Percentiles rank a stretch among this genome's conserved stretches.
These are phyloP conservation scores for Mormyrus lacerda DNA, from an alignment of 2,113 vertebrate species.

Conservation along the genomic window DNA sequence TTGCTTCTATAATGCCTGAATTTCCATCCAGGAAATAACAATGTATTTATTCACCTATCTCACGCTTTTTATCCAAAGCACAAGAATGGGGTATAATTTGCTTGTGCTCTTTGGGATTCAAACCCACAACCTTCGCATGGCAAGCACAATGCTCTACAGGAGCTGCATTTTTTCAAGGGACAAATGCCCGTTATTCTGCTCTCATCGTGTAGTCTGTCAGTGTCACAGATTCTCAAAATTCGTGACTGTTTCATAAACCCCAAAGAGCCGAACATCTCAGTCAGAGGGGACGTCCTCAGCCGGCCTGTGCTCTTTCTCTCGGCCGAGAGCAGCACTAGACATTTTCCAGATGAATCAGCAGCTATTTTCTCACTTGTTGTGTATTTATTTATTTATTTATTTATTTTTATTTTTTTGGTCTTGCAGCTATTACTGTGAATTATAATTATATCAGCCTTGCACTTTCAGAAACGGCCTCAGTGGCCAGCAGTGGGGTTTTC, in stretches of 20 bases:
- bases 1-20: background rate
- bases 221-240: background rate
- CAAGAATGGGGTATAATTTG: background rate
- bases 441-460: constrained; percentile 28
- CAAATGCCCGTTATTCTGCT: background rate
- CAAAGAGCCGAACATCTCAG: background rate
- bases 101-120: background rate
- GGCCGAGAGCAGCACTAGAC: background rate
- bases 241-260: background rate
- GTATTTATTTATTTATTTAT: constrained; percentile 5
- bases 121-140: background rate
- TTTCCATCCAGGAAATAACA: background rate
- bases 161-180: background rate
- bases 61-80: background rate
- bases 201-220: background rate
- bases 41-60: background rate
- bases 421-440: constrained; percentile 36
- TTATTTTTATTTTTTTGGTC: background rate
- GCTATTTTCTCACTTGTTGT: constrained; percentile 14
- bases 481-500: constrained; percentile 23
- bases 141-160: background rate
- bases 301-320: background rate
- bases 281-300: background rate
- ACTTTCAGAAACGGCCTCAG: constrained; percentile 32
- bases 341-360: constrained; percentile 5